Conservation (phyloP, 2,888 invertebrate species). For the Leucophora obtusa region DNA sequence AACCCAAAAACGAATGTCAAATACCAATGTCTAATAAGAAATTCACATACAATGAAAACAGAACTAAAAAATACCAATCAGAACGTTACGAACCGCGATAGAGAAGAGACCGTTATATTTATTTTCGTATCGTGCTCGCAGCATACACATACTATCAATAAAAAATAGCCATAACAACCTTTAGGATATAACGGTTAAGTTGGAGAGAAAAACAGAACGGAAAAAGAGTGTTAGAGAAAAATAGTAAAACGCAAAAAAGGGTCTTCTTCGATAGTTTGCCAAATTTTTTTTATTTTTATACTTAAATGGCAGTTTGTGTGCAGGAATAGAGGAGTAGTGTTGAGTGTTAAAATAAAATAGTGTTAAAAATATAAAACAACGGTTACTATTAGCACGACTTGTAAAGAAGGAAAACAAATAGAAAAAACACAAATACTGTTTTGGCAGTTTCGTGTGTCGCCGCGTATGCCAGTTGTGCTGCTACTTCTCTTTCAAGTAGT, state of each 20-base stretch:
- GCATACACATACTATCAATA: neutral
- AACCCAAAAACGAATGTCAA: constrained; percentile 58
- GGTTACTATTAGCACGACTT: constrained; percentile 52
- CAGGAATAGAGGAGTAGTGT: neutral
- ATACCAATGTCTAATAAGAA: constrained; percentile 62
- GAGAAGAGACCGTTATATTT: constrained; percentile 55
- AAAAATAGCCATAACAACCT: constrained; percentile 32
- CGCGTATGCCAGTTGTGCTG: constrained; percentile 77
- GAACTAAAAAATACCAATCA: constrained; percentile 48
- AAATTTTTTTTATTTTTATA: constrained; percentile 14
- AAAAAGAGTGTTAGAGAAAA: constrained; percentile 17
- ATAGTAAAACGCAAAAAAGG: constrained; percentile 37
- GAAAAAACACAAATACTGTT: constrained; percentile 31
- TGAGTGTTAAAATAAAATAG: constrained; percentile 37
- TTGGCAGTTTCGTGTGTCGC: constrained; percentile 65
- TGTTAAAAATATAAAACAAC: constrained; percentile 47
- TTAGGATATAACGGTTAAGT: constrained; percentile 30
- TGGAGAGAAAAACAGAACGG: constrained; percentile 10
- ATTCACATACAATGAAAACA: constrained; percentile 26
- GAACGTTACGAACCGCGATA: constrained; percentile 60
- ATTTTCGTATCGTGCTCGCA: constrained; percentile 24
- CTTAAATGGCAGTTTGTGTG: neutral
- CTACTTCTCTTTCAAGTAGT: constrained; percentile 79
- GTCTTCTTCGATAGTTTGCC: constrained; percentile 30
- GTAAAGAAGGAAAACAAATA: neutral